Conservation (phyloP, 1,140 invertebrate species). For the Lutraria rhynchaena region DNA sequence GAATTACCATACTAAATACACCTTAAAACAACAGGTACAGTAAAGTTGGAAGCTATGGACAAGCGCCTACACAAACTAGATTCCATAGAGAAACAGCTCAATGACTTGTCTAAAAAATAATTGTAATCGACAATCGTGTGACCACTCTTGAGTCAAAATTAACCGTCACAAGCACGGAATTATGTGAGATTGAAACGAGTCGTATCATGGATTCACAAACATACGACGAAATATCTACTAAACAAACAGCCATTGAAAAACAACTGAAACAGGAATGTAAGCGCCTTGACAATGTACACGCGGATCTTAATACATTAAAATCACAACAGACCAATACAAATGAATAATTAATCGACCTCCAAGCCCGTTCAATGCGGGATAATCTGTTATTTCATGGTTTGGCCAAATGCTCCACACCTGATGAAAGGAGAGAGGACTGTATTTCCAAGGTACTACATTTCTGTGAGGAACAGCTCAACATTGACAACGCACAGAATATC, state of each 20-base stretch:
- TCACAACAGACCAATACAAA: not conserved
- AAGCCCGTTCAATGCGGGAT: not conserved
- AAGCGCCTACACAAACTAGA: no score
- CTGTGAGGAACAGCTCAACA: not conserved
- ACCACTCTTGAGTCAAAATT: not conserved
- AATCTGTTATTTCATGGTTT: conserved; percentile 2
- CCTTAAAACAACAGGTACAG: no score
- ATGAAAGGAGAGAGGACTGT: not conserved
- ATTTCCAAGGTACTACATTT: not conserved
- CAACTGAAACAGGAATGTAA: not conserved
- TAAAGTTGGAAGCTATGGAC: no score
- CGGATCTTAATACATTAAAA: not conserved
- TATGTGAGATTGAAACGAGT: not conserved
- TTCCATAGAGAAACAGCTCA: no score
- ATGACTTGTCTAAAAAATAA: not conserved
- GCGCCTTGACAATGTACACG: not conserved
- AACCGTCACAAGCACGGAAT: not conserved
- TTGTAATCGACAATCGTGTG: not conserved
- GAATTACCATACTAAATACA: no score
- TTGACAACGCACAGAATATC: not conserved
- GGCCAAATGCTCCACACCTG: not conserved
- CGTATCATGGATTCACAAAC: not conserved
- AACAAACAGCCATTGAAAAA: not conserved
- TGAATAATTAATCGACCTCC: conserved; percentile 1
- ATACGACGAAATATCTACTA: not conserved